Evolutionary conservation across 2,888 invertebrate species (phyloP), one percentile per base, ranked within the genome.

Genomic region (Tenthredo amoena): DNA sequence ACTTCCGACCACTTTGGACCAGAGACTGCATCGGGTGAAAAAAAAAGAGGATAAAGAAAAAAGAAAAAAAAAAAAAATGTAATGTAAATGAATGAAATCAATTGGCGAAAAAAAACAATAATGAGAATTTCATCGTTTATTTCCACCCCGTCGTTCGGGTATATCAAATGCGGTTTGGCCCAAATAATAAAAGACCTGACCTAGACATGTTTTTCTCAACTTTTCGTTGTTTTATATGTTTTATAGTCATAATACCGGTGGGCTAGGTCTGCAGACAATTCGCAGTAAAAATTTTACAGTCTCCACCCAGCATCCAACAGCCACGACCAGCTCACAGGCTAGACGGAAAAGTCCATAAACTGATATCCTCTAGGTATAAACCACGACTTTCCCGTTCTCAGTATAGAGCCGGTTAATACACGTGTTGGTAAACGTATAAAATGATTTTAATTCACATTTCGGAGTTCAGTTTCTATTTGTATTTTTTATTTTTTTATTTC

Each of bases 231-330:
- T 92, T 92, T 92, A 92, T 90, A 92, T 92, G 92, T 92, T 92
- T 92, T 91, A 90, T 89, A 90, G 89, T 90, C 90, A 91, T 93
- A 93, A 92, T 90, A 91, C 89, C 88, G 10, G 21, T 88, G 90
- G 88, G 89, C 90, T 87, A 91, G 88, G 92, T 92, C 91, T 91
- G 92, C 92, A 93, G 93, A 93, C 93, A 93, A 93, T 93, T 93
- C 92, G 93, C 93, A 93, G 93, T 93, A 93, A 93, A 93, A 93
- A 93, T 93, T 93, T 93, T 93, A 93, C 92, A 90, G 89, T 89
- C 90, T 87, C 86, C 47, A 68, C 26, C 40, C 86, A 84, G 82
- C 86, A 84, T 84, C 87, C 50, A 71, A 77, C 34, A 77, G 50
- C 50, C 31, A 47, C 43, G 43, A 55, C 55, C 47, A 34, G 37